Percentiles rank a stretch among this genome's conserved stretches.
Evolutionary conservation across 2,888 invertebrate genomes (phyloP).

Genomic region (Agriotes lineatus): DNA sequence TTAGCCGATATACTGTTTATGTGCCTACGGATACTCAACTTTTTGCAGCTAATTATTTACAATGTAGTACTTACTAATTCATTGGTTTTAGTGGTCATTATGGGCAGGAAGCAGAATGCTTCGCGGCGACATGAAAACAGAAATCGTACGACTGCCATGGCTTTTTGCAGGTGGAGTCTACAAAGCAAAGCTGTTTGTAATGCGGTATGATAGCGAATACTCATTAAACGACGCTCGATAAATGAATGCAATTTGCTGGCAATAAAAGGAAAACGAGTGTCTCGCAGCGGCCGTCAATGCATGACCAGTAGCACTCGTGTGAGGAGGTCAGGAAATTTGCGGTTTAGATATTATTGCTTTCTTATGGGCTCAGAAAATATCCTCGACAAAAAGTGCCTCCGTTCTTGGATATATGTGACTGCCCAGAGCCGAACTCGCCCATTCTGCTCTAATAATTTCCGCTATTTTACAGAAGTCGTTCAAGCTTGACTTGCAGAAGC

Average conservation of each 20-base stretch:
- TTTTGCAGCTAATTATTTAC: not conserved
- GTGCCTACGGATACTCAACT: not conserved
- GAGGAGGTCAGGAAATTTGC: conserved; percentile 51
- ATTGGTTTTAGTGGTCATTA: conserved; percentile 7
- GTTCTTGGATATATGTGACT: conserved; percentile 30
- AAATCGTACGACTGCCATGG: not conserved
- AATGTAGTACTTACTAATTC: not conserved
- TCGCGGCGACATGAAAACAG: conserved; percentile 1
- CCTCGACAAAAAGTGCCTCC: conserved; percentile 27
- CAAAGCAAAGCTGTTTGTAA: not conserved
- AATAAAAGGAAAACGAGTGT: conserved; percentile 24
- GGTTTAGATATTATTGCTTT: conserved; percentile 50
- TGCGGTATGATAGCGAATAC: conserved; percentile 2
- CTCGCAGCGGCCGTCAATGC: conserved; percentile 43
- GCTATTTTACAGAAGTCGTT: too few species aligned
- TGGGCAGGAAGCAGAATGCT: not conserved
- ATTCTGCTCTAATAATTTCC: not conserved
- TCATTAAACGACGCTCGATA: conserved; percentile 12
- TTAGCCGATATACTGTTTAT: not conserved
- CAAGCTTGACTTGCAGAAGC: too few species aligned
- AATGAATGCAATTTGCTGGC: conserved; percentile 12
- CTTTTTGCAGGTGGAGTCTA: not conserved
- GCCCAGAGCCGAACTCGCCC: conserved; percentile 17
- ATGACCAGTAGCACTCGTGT: conserved; percentile 52
- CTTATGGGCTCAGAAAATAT: conserved; percentile 44